phyloP scores from a whole-genome alignment of 2,797 vertebrate species.

The Adrianichthys oophorus region DNA sequence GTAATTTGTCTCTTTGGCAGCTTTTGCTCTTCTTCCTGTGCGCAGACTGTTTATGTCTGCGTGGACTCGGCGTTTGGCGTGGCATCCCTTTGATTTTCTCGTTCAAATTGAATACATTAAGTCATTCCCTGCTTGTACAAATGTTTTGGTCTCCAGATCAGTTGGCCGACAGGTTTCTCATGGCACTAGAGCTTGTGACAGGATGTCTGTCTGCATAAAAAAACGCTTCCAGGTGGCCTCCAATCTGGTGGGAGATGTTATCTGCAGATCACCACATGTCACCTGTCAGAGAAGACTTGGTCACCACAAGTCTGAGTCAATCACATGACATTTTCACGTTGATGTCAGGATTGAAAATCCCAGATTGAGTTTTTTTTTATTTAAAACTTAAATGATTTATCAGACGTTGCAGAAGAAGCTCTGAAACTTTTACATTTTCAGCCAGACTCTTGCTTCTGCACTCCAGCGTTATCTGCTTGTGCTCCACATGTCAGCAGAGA shows the following conservation, averaged over 20 bases:
- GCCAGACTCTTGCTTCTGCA: too few relatives aligned
- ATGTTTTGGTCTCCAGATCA: conserved; percentile 1
- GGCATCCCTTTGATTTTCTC: conserved; percentile 16
- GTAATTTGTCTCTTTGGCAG: conserved; percentile 35
- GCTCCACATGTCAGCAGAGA: not conserved
- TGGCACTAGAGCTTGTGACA: conserved; percentile 55
- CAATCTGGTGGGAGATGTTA: conserved; percentile 80
- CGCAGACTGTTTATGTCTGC: conserved; percentile 42
- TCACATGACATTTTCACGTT: too few relatives aligned
- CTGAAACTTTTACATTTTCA: too few relatives aligned
- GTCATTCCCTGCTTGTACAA: not conserved
- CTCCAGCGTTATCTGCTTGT: not conserved
- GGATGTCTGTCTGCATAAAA: conserved; percentile 54
- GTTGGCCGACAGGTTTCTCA: conserved; percentile 22
- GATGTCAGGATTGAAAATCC: too few relatives aligned
- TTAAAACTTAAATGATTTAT: too few relatives aligned
- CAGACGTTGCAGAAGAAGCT: too few relatives aligned
- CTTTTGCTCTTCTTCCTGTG: conserved; percentile 21
- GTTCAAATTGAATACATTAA: conserved; percentile 1
- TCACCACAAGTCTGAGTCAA: too few relatives aligned
- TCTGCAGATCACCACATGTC: conserved; percentile 78
- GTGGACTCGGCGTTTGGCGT: conserved; percentile 34
- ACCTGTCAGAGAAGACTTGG: conserved; percentile 23
- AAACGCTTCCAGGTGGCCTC: conserved; percentile 84
- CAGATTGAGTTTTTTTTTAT: too few relatives aligned